Base-by-base conservation (phyloP, 2,113 vertebrate species). In the Oncorhynchus kisutch region DNA sequence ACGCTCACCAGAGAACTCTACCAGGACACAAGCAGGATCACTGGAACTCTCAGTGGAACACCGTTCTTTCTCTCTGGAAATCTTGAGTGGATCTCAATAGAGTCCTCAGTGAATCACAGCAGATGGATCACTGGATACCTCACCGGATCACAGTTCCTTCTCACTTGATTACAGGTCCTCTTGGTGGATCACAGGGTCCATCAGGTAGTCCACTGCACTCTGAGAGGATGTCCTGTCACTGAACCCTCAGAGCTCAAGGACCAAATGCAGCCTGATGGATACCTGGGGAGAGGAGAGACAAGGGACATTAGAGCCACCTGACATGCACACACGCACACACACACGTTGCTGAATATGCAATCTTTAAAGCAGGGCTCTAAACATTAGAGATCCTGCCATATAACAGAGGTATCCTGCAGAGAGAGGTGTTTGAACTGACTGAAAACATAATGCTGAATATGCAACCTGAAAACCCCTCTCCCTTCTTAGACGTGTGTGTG, bases 241-340 rank as follows among this genome's bases (percentile, higher is more conserved):
- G n/a, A 20, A 25, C 62, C 25, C 25, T 67, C 65, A 16, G 12
- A 29, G 65, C 31, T 8, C 25, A 20, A 9, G 27, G 18, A 45
- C 67, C 29, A 9, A 8, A 68, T 24, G n/a, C 2, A 62, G n/a
- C 59, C 51, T 18, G 51, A 18, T 29, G 12, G 65, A 67, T 48
- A 85, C 84, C 91, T 92, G 78, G 87, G 85, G 76, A 89, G 76
- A 88, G 75, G 64, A 82, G 67, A 86, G 71, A 86, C 13, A n/a
- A 7, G 51, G 1, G 1, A 71, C n/a, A 34, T 67, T 20, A 67
- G 27, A 18, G 51, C 51, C 45, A 69, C 16, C 51, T 18, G 51
- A 54, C 29, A 71, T 1, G 25, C 22, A 57, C 14, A 0, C 18
- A 71, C 31, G 71, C 25, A 78, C 54, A 20, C 34, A 75, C 48